Conservation (phyloP, 2,888 invertebrate species). For the Blomia tropicalis region DNA sequence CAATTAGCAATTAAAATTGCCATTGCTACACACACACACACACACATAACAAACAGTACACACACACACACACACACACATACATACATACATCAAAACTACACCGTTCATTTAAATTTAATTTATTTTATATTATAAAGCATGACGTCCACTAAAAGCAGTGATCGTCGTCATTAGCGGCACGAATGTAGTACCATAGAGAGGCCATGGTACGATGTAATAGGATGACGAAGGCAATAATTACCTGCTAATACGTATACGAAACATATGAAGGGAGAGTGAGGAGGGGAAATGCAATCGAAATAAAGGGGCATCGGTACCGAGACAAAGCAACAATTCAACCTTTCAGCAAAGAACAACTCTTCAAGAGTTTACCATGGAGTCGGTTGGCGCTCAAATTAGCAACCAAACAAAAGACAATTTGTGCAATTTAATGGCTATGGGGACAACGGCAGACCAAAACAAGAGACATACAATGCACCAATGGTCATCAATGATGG, state of each 20-base stretch:
- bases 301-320: too few relatives aligned
- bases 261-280: too few relatives aligned
- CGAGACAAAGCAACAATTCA: background rate
- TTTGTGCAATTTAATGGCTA: constrained; percentile 11
- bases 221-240: constrained; percentile 8
- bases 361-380: background rate
- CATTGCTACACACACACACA: background rate
- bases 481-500: background rate
- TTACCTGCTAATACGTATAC: constrained; percentile 11
- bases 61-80: too few relatives aligned
- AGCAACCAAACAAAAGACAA: constrained; percentile 14
- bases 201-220: too few relatives aligned
- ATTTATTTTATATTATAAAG: background rate
- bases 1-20: constrained; percentile 15
- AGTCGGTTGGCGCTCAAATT: constrained; percentile 1
- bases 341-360: background rate
- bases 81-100: too few relatives aligned
- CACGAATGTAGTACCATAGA: too few relatives aligned
- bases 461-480: too few relatives aligned
- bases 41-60: too few relatives aligned
- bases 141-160: background rate
- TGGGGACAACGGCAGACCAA: too few relatives aligned
- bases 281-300: too few relatives aligned
- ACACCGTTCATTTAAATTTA: constrained; percentile 5
- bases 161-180: constrained; percentile 6